phyloP scores from a whole-genome alignment of 1,140 invertebrate species.

The Drosophila kohkoa region DNA sequence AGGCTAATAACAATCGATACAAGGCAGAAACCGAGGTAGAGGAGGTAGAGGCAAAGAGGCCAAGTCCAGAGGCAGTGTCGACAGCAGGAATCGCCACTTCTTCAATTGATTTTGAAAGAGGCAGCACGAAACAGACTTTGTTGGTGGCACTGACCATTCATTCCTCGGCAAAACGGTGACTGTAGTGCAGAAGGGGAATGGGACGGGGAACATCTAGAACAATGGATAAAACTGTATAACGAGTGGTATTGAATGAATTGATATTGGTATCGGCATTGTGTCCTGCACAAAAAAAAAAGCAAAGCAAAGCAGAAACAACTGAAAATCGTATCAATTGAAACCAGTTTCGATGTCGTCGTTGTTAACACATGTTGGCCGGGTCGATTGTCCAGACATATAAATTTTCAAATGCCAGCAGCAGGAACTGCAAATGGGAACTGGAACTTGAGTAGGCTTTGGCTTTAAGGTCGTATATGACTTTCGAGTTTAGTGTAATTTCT shows the following conservation, averaged over 20 bases:
- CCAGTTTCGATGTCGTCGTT: conserved; percentile 75
- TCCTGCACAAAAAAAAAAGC: conserved; percentile 42
- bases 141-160: conserved; percentile 57
- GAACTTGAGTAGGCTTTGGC: conserved; percentile 41
- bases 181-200: conserved; percentile 9
- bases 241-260: conserved; percentile 76
- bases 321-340: conserved; percentile 76
- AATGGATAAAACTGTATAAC: conserved; percentile 64
- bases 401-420: conserved; percentile 40
- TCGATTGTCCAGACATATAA: conserved; percentile 47
- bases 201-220: conserved; percentile 51
- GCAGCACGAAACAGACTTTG: conserved; percentile 56
- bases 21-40: conserved; percentile 5
- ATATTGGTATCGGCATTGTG: conserved; percentile 60
- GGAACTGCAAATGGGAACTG: not conserved
- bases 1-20: conserved; percentile 41
- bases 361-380: conserved; percentile 75
- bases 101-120: conserved; percentile 72
- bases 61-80: conserved; percentile 48
- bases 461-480: conserved; percentile 4
- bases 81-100: conserved; percentile 80
- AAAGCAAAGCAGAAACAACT: conserved; percentile 35
- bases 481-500: not conserved
- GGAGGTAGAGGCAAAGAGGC: conserved; percentile 27
- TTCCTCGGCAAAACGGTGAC: conserved; percentile 2